Conservation (phyloP, 2,797 vertebrate genomes). For the Molossus alvarezi region DNA sequence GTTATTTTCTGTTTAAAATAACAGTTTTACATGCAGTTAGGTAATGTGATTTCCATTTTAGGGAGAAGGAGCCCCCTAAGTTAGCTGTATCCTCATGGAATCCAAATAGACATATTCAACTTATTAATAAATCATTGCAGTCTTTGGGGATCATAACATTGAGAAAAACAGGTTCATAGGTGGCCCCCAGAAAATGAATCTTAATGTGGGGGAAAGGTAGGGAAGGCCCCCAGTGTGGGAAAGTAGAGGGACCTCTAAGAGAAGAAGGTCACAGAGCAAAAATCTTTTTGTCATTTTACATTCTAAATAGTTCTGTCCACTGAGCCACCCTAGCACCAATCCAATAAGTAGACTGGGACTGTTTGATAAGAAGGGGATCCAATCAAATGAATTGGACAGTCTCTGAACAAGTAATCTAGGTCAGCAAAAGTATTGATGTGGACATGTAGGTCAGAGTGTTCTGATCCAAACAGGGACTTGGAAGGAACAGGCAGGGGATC, state of each 20-base stretch:
- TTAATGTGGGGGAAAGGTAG: background rate
- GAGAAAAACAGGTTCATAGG: background rate
- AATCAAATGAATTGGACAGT: rapidly evolving
- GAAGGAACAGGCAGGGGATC: rapidly evolving
- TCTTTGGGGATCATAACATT: background rate
- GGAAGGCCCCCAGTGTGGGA: background rate
- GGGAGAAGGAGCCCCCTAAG: background rate
- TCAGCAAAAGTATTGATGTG: background rate
- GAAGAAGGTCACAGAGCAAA: background rate
- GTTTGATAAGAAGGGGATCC: background rate
- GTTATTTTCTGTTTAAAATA: constrained; percentile 1
- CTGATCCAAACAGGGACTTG: rapidly evolving
- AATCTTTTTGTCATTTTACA: background rate
- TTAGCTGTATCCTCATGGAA: background rate
- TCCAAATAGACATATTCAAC: background rate
- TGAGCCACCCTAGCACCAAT: no score
- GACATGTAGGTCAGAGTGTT: background rate
- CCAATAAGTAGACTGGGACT: background rate
- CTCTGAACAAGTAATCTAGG: background rate
- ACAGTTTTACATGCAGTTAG: background rate
- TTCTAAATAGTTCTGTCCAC: background rate
- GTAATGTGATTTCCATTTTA: background rate
- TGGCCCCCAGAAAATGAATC: background rate
- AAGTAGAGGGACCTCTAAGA: background rate
- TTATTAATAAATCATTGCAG: background rate